Evolutionary conservation across 1,140 invertebrate species (phyloP), one percentile per base, ranked within the genome.

Genomic region (Bombus polaris): DNA sequence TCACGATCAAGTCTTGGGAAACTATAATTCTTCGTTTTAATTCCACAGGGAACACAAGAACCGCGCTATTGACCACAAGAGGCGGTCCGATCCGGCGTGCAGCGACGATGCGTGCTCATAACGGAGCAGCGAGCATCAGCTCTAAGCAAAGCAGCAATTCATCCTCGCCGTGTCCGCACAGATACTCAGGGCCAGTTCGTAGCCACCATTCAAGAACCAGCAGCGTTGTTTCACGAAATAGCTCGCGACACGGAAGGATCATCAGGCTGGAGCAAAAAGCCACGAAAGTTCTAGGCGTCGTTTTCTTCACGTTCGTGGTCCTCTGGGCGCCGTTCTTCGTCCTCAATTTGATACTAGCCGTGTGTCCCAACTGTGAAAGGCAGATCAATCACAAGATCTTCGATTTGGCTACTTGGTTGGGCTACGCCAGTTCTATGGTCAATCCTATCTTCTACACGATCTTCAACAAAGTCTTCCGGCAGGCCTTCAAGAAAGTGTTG

Each of bases 361-460:
- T 98, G 9, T 98, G 98, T 92, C 96, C 96, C 2, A 96, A 97
- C 80, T 98, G 98, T 92, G 97, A 98, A 89, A 96, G 96, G 53
- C 94, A 96, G 47, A 97, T 98, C 72, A 96, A 96, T 37, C 97
- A 96, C 82, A 97, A 97, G 95, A 97, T 98, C 47, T 97, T 98
- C 91, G 97, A 98, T 92, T 96, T 98, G 71, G 97, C 98, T 37
- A 97, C 98, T 28, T 99, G 98, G 98, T 95, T 99, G 57, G 98
- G 98, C 65, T 99, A 99, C 94, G 97, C 98, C 53, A 98, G 98
- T 91, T 98, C 98, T 5, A 98, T 98, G 97, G 98, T 99, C 22
- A 99, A 99, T 95, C 98, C 98, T 0, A 98, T 98, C 87, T 98
- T 99, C 94, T 99, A 99, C 94, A 99, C 98, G 4, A 98, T 99